Base-by-base conservation (phyloP, 2,797 vertebrate genomes). In the Parauchenoglanis ngamensis region DNA sequence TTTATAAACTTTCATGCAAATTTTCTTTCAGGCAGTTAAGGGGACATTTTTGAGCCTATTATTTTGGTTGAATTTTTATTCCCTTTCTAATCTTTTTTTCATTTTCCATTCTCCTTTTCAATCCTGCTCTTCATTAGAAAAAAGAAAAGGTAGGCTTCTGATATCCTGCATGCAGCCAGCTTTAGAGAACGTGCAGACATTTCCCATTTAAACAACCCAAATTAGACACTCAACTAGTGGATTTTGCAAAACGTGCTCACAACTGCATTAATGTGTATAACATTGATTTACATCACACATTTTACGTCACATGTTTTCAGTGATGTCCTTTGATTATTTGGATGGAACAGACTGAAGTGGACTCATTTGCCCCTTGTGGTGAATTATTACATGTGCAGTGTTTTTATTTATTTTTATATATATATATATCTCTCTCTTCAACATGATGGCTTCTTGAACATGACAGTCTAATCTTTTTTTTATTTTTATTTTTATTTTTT, bases 71-170 rank as follows among this genome's bases (percentile, higher is more conserved):
- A 63, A 59, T 85, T 72, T 40, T 82, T 59, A 79, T 67, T 80
- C 4, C 35, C 5, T 63, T 35, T 46, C 2, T 56, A 86, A 80
- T 56, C 10, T 46, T 52, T 54, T 56, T 25, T 67, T 10, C 67
- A 68, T 84, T 59, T 56, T 70, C 46, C 57, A 44, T 86, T 78
- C 10, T 11, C 90, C 81, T 88, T 89, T 87, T 88, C 91, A 90
- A 90, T 92, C 90, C 89, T 92, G 90, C 91, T 93, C 92, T 94
- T 92, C 92, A 88, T 96, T 96, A 96, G 95, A 96, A 96, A 96
- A 96, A 95, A 94, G 95, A 96, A 87, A 96, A 96, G 95, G 96
- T 96, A 96, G 94, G 96, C 91, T 87, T 91, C 89, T 90, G 90
- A 90, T 83, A 89, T 87, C 70, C 76, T 86, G 85, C 85, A 86